Conservation (phyloP, 2,888 invertebrate species). For the Torymus auratus region DNA sequence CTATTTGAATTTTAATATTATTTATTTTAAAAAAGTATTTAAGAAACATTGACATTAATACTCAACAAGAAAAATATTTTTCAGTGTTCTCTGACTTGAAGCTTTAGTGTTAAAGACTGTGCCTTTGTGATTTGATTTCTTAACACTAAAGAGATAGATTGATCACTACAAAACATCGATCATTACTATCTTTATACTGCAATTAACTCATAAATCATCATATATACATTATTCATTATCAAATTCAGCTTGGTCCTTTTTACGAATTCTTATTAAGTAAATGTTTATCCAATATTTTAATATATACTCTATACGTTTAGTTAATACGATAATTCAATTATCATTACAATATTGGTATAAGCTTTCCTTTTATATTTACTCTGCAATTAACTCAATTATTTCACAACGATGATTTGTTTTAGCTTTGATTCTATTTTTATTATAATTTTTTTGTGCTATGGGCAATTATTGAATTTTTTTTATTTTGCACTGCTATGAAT, state of each 20-base stretch:
- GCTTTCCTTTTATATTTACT: conserved; percentile 21
- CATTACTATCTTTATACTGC: conserved; percentile 36
- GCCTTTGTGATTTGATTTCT: too few species aligned
- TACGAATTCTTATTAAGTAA: too few species aligned
- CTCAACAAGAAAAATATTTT: too few species aligned
- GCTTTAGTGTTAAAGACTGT: too few species aligned
- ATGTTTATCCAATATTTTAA: not conserved
- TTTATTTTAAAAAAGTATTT: too few species aligned
- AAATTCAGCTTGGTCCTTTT: too few species aligned
- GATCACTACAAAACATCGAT: not conserved
- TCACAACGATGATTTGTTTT: conserved; percentile 9
- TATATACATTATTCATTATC: not conserved
- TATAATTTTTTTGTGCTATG: not conserved
- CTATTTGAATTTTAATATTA: conserved; percentile 7
- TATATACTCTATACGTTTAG: too few species aligned
- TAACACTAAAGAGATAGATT: too few species aligned
- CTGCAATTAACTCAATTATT: conserved; percentile 45
- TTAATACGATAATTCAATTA: too few species aligned
- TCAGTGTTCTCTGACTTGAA: too few species aligned
- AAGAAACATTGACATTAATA: too few species aligned
- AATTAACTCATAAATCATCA: conserved; percentile 41
- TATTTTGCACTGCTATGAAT: conserved; percentile 30
- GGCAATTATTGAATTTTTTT: conserved; percentile 6
- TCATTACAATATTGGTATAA: too few species aligned
- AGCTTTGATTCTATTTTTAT: conserved; percentile 22